Conservation (phyloP, 2,888 invertebrate species). For the Agriotes lineatus region DNA sequence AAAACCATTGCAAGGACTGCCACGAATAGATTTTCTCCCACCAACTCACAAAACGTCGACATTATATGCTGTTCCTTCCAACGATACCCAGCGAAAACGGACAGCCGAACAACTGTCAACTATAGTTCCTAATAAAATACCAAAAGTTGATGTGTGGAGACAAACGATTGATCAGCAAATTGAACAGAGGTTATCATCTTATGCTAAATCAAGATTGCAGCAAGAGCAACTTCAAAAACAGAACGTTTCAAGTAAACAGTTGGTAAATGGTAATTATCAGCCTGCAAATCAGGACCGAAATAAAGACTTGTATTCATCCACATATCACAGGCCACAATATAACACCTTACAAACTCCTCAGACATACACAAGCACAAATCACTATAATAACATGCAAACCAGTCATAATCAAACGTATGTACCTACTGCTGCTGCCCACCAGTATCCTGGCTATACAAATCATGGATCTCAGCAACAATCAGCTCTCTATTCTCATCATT, state of each 20-base stretch:
- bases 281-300: constrained; percentile 51
- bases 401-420: constrained; percentile 61
- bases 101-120: constrained; percentile 59
- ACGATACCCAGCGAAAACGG: constrained; percentile 60
- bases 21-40: constrained; percentile 56
- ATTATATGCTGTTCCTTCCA: constrained; percentile 46
- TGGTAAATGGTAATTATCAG: constrained; percentile 52
- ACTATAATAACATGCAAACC: constrained; percentile 52
- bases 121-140: constrained; percentile 65
- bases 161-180: constrained; percentile 70
- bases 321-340: constrained; percentile 57
- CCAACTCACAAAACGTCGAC: constrained; percentile 50
- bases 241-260: constrained; percentile 45
- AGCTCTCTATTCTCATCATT: constrained; percentile 51
- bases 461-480: constrained; percentile 47
- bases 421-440: constrained; percentile 59
- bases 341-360: constrained; percentile 40
- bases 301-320: constrained; percentile 47
- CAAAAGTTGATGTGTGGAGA: constrained; percentile 69
- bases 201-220: constrained; percentile 52
- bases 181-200: constrained; percentile 68
- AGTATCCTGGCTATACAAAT: constrained; percentile 56
- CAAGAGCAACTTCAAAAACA: constrained; percentile 47
- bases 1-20: constrained; percentile 50
- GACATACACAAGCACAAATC: constrained; percentile 45